Evolutionary conservation across 2,888 invertebrate species (phyloP).

Genomic region (Limulus polyphemus): DNA sequence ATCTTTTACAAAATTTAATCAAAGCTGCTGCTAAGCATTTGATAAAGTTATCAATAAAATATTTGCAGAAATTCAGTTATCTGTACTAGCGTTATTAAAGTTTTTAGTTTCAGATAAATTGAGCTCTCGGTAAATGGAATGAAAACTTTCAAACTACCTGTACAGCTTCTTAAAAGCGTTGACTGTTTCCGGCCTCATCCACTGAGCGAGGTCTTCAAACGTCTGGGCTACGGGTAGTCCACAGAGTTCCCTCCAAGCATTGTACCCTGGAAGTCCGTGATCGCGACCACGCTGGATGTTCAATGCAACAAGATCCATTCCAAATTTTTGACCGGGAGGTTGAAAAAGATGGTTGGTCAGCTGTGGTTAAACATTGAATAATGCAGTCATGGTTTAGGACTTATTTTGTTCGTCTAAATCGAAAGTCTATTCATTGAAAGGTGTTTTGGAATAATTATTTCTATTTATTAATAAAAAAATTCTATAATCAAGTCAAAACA

Average conservation of each 20-base stretch:
- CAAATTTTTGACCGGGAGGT: slow-evolving; percentile 23
- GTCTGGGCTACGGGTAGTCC: slow-evolving; percentile 42
- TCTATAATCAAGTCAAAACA: too few species aligned
- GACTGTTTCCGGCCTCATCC: slow-evolving; percentile 43
- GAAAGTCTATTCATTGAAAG: too few species aligned
- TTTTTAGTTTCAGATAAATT: neutral
- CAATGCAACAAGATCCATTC: slow-evolving; percentile 31
- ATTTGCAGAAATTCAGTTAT: too few species aligned
- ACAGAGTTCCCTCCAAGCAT: slow-evolving; percentile 31
- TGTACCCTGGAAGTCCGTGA: slow-evolving; percentile 32
- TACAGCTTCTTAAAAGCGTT: slow-evolving; percentile 17
- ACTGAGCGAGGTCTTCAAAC: slow-evolving; percentile 57
- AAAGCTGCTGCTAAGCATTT: too few species aligned
- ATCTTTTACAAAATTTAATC: too few species aligned
- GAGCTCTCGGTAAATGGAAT: neutral
- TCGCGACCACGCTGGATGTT: slow-evolving; percentile 32
- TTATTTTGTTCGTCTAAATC: too few species aligned
- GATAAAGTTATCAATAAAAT: too few species aligned
- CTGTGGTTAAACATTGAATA: slow-evolving; percentile 6
- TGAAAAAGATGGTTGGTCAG: slow-evolving; percentile 27
- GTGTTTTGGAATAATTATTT: too few species aligned
- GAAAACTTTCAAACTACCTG: slow-evolving; percentile 4
- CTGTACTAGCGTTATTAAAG: too few species aligned
- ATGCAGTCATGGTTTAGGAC: too few species aligned
- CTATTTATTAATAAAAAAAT: too few species aligned